Evolutionary conservation across 2,797 vertebrate genomes (phyloP).

Genomic region (Phrynocephalus forsythii): DNA sequence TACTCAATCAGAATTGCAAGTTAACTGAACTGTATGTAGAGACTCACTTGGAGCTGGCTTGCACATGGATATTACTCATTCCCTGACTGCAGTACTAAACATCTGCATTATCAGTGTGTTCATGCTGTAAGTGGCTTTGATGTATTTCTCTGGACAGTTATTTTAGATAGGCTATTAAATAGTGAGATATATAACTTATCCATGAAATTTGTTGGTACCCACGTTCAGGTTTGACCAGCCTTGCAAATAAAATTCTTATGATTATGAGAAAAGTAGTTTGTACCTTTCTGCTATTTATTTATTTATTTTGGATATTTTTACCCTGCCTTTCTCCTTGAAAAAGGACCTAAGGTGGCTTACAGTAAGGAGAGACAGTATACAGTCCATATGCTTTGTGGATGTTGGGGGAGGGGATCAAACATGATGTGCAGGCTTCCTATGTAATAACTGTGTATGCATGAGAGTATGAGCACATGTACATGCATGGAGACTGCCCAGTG

Average conservation of each 20-base stretch:
- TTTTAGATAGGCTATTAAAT: not conserved
- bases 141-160: not conserved
- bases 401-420: too few relatives aligned
- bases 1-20: not conserved
- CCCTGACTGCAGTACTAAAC: not conserved
- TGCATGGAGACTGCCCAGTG: too few relatives aligned
- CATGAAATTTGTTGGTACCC: not conserved
- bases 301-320: too few relatives aligned
- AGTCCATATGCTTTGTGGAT: too few relatives aligned
- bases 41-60: not conserved
- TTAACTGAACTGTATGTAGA: not conserved
- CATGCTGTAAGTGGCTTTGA: not conserved
- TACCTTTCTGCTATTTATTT: too few relatives aligned
- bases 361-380: too few relatives aligned
- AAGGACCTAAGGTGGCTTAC: too few relatives aligned
- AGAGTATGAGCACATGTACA: too few relatives aligned
- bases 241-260: not conserved
- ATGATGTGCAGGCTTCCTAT: too few relatives aligned
- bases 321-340: too few relatives aligned
- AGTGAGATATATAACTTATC: not conserved
- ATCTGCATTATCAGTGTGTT: not conserved
- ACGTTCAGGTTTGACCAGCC: not conserved
- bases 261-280: not conserved
- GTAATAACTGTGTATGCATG: too few relatives aligned
- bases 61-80: not conserved